Evolutionary conservation across 2,888 invertebrate species (phyloP), one percentile per base, ranked within the genome.

Genomic region (Alviniconcha strummeri): DNA sequence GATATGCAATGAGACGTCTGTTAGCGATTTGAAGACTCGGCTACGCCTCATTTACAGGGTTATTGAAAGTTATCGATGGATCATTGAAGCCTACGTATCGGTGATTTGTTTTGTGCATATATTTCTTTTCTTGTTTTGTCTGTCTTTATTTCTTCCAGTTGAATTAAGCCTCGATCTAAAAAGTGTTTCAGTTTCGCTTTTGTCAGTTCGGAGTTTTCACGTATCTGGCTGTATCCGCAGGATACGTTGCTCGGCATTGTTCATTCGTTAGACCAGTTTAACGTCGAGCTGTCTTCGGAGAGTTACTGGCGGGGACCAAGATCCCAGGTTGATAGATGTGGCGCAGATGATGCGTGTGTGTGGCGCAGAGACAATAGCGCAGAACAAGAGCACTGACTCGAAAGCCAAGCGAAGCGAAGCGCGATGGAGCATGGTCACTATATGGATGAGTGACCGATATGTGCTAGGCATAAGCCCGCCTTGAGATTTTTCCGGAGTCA

Each of bases 21-120:
- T 78, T 8, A 7, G n/a, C 36, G 60, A 82, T 52, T 75, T 86
- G n/a, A 80, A 83, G 60, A n/a, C 36, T 6, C 82, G 79, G 6
- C 19, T 86, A 17, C 71, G 67, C 54, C 81, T 84, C 67, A 84
- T 84, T 13, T 72, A 81, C 54, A 74, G 67, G 54, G 85, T 89
- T 54, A 36, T 88, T 11, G 67, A 86, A 15, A 52, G 75, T 0
- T 89, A 86, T 81, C 87, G 85, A 76, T 87, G 87, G 87, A 84
- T 88, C 36, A 85, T 86, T 15, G 88, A 89, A 77, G 87, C 87
- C 8, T 89, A 89, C 83, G 86, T 89, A 9, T 89, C 89, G 84
- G 89, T 89, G 87, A 83, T 15, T 60, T 55, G 52, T 67, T 54
- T 57, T 64, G 71, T 36, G 17, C 9, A 17, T 55, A 71, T 15